Evolutionary conservation across 2,113 vertebrate genomes (phyloP).

Genomic region (Antennarius striatus): DNA sequence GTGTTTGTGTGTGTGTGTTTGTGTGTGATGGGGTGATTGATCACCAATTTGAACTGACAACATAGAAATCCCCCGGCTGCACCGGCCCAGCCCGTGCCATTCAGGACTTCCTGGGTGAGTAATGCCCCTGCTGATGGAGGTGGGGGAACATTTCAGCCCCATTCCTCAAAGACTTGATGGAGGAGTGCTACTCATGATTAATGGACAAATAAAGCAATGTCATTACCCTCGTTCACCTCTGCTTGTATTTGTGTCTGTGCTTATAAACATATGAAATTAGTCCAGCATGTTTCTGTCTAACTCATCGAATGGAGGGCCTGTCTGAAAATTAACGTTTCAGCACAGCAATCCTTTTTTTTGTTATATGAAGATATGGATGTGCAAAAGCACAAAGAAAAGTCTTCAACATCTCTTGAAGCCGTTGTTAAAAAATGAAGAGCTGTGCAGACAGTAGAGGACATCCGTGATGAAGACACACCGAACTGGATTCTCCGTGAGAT

Average conservation of each 20-base stretch:
- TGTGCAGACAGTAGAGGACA: too few relatives aligned
- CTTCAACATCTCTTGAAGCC: too few relatives aligned
- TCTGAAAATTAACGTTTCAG: too few relatives aligned
- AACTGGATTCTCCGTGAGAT: too few relatives aligned
- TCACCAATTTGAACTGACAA: slow-evolving; percentile 97
- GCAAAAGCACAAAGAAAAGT: too few relatives aligned
- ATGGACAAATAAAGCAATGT: slow-evolving; percentile 85
- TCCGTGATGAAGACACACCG: too few relatives aligned
- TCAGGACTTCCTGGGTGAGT: slow-evolving; percentile 91
- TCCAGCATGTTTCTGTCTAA: background rate
- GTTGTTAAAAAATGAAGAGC: too few relatives aligned
- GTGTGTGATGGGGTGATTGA: slow-evolving; percentile 88
- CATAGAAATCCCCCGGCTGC: slow-evolving; percentile 71
- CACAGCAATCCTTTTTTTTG: too few relatives aligned
- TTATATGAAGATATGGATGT: too few relatives aligned
- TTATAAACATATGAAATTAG: background rate
- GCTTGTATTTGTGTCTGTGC: slow-evolving; percentile 47
- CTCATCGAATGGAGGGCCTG: too few relatives aligned
- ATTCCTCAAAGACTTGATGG: slow-evolving; percentile 94
- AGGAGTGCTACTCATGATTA: slow-evolving; percentile 88
- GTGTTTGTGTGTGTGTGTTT: background rate
- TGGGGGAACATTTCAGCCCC: slow-evolving; percentile 92
- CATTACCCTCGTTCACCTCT: slow-evolving; percentile 68
- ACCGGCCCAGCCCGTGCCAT: slow-evolving; percentile 13
- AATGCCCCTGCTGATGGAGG: slow-evolving; percentile 91